Evolutionary conservation across 2,888 invertebrate species (phyloP), one percentile per base, ranked within the genome.

Genomic region (Meliscaeva auricollis): DNA sequence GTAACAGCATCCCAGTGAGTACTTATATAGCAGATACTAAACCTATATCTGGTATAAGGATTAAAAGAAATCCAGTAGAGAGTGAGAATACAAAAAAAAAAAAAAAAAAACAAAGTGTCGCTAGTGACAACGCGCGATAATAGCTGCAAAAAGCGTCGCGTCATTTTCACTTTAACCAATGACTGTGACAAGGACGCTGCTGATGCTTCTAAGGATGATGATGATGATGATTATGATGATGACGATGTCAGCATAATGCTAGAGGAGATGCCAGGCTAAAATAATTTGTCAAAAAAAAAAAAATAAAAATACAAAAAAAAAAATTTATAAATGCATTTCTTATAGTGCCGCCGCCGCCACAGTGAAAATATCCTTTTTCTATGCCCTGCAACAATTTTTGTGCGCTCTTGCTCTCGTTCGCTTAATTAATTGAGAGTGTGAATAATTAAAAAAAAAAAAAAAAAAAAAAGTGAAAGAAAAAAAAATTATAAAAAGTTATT

Each of bases 181-280:
- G 81, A 81, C 76, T 81, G 64, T 85, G 76, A 81, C 85, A 85
- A 85, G 85, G 85, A 85, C 85, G 77, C 62, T 66, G 66, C 22
- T 62, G 73, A 64, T 69, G 75, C 44, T 75, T 80, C 69, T 56
- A 11, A 62, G 22, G 68, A 73, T 69, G 69, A 64, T 68, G 64
- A 77, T 72, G 48, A 70, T 58, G 38, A 41, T 58, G 48, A 68
- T 50, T 62, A 74, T 62, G 52, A 85, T 85, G 52, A 68, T 50
- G 69, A 74, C 73, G 72, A 85, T 85, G 85, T 81, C 81, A 73
- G 85, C 62, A 85, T 85, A 85, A 85, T 81, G 80, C 85, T 69
- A 69, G 62, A 81, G 76, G 81, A 80, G 72, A 85, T 62, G 60
- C 41, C 54, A 76, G 30, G 50, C 56, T 38, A 70, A 26, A 60